Percentiles rank a stretch among this genome's conserved stretches.
phyloP scores from a whole-genome alignment of 2,888 invertebrate genomes.

The Drosophila neonasuta region DNA sequence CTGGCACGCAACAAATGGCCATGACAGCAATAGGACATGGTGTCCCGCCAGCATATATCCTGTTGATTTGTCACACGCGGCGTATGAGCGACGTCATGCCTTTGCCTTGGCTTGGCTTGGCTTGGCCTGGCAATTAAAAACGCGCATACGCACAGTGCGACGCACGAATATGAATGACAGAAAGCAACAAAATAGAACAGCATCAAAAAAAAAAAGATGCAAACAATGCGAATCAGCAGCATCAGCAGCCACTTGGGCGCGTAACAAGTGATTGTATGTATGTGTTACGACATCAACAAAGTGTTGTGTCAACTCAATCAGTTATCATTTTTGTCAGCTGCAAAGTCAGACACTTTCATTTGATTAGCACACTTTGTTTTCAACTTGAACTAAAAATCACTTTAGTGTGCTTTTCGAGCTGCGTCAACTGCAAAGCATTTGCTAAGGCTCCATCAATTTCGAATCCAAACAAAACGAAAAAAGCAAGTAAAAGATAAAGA shows the following conservation, averaged over 20 bases:
- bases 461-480: no score
- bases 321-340: no score
- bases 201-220: not conserved
- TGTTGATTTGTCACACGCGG: constrained; percentile 69
- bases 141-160: constrained; percentile 59
- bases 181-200: constrained; percentile 9
- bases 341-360: no score
- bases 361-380: no score
- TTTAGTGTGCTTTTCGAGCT: not conserved
- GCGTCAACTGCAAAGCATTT: not conserved
- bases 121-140: constrained; percentile 56
- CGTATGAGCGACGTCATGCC: constrained; percentile 53
- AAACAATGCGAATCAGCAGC: constrained; percentile 14
- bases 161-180: constrained; percentile 5
- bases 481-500: no score
- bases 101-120: constrained; percentile 16
- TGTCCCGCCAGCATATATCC: constrained; percentile 42
- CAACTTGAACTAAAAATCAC: no score
- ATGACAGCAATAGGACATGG: constrained; percentile 40
- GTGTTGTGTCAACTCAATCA: no score
- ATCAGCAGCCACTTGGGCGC: constrained; percentile 19
- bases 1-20: constrained; percentile 58
- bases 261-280: constrained; percentile 58
- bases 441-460: no score
- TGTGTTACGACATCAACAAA: no score